Conservation (phyloP, 1,140 invertebrate species). For the Coenobita brevimanus region DNA sequence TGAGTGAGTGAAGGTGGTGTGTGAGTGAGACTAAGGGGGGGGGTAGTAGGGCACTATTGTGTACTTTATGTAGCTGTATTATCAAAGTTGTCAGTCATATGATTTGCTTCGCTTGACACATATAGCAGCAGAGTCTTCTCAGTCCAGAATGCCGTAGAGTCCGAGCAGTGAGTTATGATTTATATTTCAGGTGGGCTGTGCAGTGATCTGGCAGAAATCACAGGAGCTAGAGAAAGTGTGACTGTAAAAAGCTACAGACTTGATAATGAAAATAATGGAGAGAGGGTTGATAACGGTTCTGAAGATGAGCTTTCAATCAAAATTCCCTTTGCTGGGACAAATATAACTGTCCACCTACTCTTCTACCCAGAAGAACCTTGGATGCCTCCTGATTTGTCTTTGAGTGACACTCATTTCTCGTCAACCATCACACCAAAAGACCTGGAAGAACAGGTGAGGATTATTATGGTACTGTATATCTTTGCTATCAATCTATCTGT, state of each 20-base stretch:
- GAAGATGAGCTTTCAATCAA: slow-evolving; percentile 36
- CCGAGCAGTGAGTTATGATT: background rate
- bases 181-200: slow-evolving; percentile 40
- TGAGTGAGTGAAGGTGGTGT: too few species aligned
- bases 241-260: slow-evolving; percentile 14
- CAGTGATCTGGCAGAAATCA: slow-evolving; percentile 51
- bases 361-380: slow-evolving; percentile 40
- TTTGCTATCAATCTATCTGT: too few species aligned
- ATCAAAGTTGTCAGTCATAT: too few species aligned
- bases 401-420: slow-evolving; percentile 30
- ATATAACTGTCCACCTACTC: slow-evolving; percentile 33
- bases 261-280: slow-evolving; percentile 32
- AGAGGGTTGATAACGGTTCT: background rate
- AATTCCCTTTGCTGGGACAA: slow-evolving; percentile 42
- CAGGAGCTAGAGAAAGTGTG: slow-evolving; percentile 9
- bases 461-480: too few species aligned
- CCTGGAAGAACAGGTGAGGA: slow-evolving; percentile 28
- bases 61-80: too few species aligned
- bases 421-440: slow-evolving; percentile 26
- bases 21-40: too few species aligned
- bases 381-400: slow-evolving; percentile 41
- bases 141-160: too few species aligned
- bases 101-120: too few species aligned
- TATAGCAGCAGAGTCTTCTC: too few species aligned
- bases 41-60: too few species aligned